Conservation (phyloP, 2,797 vertebrate species). For the Phataginus tetradactyla region DNA sequence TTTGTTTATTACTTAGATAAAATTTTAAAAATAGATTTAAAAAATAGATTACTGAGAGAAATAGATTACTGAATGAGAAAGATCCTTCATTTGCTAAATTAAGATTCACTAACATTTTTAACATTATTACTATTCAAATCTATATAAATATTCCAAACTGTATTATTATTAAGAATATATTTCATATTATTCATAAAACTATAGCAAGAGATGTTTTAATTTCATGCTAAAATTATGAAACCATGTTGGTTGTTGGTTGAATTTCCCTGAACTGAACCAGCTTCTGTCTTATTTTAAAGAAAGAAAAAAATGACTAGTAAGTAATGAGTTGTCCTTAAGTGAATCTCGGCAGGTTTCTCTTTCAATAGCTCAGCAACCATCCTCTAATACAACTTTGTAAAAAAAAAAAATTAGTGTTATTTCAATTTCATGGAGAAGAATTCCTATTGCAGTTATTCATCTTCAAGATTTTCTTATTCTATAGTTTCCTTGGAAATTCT, state of each 20-base stretch:
- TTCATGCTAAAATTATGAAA: not conserved
- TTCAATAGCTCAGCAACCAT: not conserved
- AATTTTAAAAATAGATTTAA: not conserved
- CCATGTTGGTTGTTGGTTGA: not conserved
- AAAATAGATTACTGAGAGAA: not conserved
- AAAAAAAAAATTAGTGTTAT: not conserved
- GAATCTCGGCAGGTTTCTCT: not conserved
- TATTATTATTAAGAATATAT: not conserved
- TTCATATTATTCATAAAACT: not conserved
- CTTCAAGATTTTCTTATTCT: not conserved
- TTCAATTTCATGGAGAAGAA: slow-evolving; percentile 6
- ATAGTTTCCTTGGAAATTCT: not conserved
- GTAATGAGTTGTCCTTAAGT: not conserved
- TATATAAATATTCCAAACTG: not conserved
- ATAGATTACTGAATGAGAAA: not conserved
- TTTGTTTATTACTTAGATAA: not conserved
- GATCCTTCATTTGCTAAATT: not conserved
- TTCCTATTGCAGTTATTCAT: not conserved
- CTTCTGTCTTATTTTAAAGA: not conserved
- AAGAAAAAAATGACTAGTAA: not conserved
- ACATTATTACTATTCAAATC: not conserved
- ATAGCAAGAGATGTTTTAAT: not conserved
- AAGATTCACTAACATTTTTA: not conserved
- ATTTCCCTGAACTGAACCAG: not conserved
- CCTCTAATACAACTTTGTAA: not conserved